Percentiles rank a stretch among this genome's conserved stretches.
Conservation (phyloP, 2,113 vertebrate genomes). For the Amia ocellicauda region DNA sequence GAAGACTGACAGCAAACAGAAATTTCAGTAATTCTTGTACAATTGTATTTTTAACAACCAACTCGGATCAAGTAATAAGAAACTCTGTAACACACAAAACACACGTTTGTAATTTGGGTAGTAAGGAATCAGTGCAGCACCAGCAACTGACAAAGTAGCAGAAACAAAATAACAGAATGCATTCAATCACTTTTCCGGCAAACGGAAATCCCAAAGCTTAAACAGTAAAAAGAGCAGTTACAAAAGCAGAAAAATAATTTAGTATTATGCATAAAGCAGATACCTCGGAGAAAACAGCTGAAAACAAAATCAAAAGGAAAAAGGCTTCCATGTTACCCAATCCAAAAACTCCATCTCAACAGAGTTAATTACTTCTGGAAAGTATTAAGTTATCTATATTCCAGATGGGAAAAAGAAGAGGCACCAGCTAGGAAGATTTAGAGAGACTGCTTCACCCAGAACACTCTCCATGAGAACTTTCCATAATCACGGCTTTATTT, state of each 20-base stretch:
- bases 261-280: constrained; percentile 35
- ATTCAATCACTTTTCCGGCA: constrained; percentile 33
- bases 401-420: no score
- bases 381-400: no score
- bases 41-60: no score
- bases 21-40: no score
- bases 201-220: constrained; percentile 32
- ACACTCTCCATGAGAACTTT: no score
- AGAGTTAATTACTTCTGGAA: background rate
- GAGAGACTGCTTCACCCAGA: no score
- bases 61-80: no score
- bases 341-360: background rate
- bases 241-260: constrained; percentile 36
- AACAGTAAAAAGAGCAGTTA: constrained; percentile 28
- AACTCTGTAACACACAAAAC: no score
- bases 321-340: constrained; percentile 25
- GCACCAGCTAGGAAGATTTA: no score
- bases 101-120: no score
- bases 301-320: constrained; percentile 45
- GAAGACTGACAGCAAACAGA: no score
- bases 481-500: no score
- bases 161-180: constrained; percentile 18
- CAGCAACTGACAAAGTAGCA: constrained; percentile 22
- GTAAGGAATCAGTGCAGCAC: background rate
- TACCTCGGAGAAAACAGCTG: constrained; percentile 49